A percentile compares a stretch with the other conserved stretches of the same genome.
Evolutionary conservation across 2,888 invertebrate genomes (phyloP).

Genomic region (Glyphotaelius pellucidus): DNA sequence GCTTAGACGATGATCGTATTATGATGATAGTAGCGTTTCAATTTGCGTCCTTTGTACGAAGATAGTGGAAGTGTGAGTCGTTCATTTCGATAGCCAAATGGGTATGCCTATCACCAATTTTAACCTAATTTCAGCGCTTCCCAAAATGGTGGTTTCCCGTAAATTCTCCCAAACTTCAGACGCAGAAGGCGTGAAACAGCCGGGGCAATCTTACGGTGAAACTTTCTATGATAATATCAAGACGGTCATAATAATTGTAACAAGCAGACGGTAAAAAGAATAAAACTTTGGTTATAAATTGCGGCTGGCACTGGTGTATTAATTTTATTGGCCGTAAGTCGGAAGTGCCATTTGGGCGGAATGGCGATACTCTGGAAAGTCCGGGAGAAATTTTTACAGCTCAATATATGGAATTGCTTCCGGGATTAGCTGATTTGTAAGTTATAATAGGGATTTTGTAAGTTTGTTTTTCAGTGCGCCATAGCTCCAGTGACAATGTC

Average conservation of each 20-base stretch:
- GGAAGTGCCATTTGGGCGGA: constrained; percentile 21
- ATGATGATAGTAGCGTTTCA: no score
- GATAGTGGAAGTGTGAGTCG: no score
- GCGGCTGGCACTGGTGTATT: constrained; percentile 59
- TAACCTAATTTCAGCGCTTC: no score
- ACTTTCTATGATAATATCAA: constrained; percentile 53
- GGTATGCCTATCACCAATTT: no score
- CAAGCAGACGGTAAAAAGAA: constrained; percentile 63
- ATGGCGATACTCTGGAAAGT: constrained; percentile 44
- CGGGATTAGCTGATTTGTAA: constrained; percentile 44
- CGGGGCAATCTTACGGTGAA: constrained; percentile 43
- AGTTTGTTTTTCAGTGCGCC: no score
- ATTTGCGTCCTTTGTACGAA: no score
- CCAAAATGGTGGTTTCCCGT: no score
- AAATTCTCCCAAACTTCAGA: not conserved
- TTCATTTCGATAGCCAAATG: no score
- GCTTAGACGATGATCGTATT: no score
- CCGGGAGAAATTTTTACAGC: constrained; percentile 47
- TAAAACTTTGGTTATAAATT: constrained; percentile 64
- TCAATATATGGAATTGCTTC: constrained; percentile 44
- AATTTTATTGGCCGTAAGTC: constrained; percentile 57
- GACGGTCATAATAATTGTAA: constrained; percentile 63
- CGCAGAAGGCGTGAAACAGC: constrained; percentile 15
- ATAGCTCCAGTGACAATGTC: no score
- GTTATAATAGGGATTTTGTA: not conserved